Conservation (phyloP, 2,888 invertebrate species). For the Eristalis tenax region DNA sequence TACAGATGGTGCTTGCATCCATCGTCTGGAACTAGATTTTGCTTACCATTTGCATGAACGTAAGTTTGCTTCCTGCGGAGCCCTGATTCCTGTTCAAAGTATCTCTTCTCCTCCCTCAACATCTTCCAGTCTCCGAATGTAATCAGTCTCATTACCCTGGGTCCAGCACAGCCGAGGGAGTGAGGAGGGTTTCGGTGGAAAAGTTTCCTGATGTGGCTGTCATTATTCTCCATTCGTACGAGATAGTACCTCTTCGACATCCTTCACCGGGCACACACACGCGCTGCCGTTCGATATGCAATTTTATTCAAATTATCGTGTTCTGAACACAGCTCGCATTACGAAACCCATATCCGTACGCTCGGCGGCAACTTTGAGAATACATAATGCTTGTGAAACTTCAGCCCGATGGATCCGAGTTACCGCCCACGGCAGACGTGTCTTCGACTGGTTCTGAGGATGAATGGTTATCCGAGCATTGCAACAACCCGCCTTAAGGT, state of each 20-base stretch:
- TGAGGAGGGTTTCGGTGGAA: not conserved
- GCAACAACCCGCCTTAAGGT: not conserved
- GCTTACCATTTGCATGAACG: too few species aligned
- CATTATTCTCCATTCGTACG: not conserved
- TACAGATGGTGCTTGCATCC: too few species aligned
- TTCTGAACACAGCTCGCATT: not conserved
- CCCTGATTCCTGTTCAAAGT: too few species aligned
- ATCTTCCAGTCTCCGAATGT: not conserved
- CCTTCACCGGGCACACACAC: not conserved
- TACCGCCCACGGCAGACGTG: constrained; percentile 20
- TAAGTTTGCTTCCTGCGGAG: too few species aligned
- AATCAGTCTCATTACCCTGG: not conserved
- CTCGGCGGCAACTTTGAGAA: not conserved
- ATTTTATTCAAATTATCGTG: constrained; percentile 1
- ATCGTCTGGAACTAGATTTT: too few species aligned
- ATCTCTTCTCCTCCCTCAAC: not conserved
- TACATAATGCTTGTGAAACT: constrained; percentile 8
- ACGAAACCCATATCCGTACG: not conserved
- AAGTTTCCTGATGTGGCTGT: not conserved
- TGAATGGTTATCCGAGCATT: not conserved
- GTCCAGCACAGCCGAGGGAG: not conserved
- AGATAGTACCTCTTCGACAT: not conserved
- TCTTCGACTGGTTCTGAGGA: not conserved
- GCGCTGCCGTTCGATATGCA: not conserved
- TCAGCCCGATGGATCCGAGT: not conserved